Conservation (phyloP, 2,797 vertebrate species). For the Sebastolobus alascanus region DNA sequence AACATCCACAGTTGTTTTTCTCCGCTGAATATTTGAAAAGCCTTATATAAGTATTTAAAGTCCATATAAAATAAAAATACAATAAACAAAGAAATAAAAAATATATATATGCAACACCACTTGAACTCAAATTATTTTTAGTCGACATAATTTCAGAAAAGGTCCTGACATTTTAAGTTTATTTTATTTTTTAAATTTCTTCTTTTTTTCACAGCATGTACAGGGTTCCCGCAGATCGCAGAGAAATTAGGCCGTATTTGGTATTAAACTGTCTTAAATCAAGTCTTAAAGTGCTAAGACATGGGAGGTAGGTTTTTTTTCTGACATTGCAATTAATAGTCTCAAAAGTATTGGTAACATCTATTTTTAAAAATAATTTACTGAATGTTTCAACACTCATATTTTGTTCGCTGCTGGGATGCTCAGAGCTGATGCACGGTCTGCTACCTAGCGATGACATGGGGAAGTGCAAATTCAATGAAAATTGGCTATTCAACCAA, state of each 20-base stretch:
- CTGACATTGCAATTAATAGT: not conserved
- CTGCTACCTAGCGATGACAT: not conserved
- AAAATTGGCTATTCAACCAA: not conserved
- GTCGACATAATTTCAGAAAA: not conserved
- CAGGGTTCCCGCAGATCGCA: rapidly evolving
- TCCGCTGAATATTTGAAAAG: not conserved
- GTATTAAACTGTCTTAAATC: not conserved
- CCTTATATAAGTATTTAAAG: not conserved
- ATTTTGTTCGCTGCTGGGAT: not conserved
- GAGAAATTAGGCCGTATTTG: not conserved
- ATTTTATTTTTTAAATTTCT: not conserved
- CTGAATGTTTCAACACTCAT: not conserved
- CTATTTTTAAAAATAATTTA: too few relatives aligned
- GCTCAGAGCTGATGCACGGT: too few relatives aligned
- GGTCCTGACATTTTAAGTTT: not conserved
- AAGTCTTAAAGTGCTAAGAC: not conserved
- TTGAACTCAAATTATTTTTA: not conserved
- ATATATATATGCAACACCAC: not conserved
- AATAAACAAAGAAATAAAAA: not conserved
- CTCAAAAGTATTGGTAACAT: too few relatives aligned
- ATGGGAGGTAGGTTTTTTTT: not conserved
- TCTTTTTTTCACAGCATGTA: not conserved
- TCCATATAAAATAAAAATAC: not conserved
- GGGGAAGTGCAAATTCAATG: not conserved
- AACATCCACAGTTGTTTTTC: not conserved